Evolutionary conservation across 2,888 invertebrate species (phyloP), one percentile per base, ranked within the genome.

Genomic region (Amaurobius ferox): DNA sequence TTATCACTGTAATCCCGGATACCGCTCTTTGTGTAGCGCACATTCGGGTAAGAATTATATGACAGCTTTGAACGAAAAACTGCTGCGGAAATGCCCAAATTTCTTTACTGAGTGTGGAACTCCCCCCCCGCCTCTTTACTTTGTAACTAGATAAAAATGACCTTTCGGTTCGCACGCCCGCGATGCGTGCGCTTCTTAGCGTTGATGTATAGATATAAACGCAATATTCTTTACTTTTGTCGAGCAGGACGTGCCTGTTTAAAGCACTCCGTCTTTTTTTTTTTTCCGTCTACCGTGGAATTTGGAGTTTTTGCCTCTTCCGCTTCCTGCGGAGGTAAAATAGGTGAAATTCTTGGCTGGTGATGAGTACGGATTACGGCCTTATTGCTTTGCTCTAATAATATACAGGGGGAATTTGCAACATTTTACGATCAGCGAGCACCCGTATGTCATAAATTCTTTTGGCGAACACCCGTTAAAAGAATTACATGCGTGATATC

Each of bases 81-180:
- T 66, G 11, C 3, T 16, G 29, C 66, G 66, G 66, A 66, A 66
- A 66, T 66, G 28, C 32, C 66, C 3, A 30, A 19, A 66, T 55
- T 16, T 44, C 55, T 55, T 23, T 55, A 55, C 9, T 44, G 55
- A 16, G 55, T 55, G 23, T 16, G n/a, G 19, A n/a, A 55, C 35
- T 23, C 16, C 35, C 61, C 19, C 0, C 13, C 16, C 16, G 19
- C 19, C 16, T 26, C 29, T 66, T 64, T 44, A 74, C 35, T 29
- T 29, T 64, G 74, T 74, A 40, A 30, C 40, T 19, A 73, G 55
- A 72, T 61, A 55, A 19, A 30, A 61, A 29, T 61, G 73, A 73
- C 73, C 73, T 73, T 73, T 61, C 32, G 7, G 35, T 73, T 73
- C 73, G 7, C 62, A 39, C 62, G 73, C 44, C 44, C 30, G 44